Evolutionary conservation across 2,113 vertebrate genomes (phyloP).

Genomic region (Porphyrio hochstetteri): DNA sequence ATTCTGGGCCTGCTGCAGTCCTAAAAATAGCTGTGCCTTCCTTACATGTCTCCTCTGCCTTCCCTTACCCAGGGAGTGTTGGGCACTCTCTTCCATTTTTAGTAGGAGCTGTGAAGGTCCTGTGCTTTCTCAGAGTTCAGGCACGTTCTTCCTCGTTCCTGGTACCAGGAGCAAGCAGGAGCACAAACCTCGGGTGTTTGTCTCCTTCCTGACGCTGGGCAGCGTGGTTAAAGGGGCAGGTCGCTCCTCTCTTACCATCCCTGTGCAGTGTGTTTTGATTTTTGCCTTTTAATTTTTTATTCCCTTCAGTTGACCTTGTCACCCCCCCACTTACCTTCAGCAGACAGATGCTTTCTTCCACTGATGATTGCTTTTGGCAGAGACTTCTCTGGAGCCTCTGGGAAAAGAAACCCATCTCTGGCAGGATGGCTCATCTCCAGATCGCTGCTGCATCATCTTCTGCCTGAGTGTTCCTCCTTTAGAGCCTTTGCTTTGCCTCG

Average conservation of each 20-base stretch:
- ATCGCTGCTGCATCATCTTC: background rate
- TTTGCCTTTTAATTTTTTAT: background rate
- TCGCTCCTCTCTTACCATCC: background rate
- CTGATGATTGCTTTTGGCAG: background rate
- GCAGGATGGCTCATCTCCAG: background rate
- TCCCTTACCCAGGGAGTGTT: background rate
- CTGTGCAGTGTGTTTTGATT: background rate
- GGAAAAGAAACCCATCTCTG: background rate
- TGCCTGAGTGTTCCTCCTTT: background rate
- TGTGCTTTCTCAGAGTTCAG: background rate
- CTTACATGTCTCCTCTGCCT: background rate
- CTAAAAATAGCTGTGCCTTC: background rate
- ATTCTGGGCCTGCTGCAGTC: background rate
- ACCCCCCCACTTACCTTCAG: background rate
- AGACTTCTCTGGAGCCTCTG: background rate
- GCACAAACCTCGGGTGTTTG: fast-evolving
- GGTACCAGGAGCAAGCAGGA: background rate
- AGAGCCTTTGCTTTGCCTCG: background rate
- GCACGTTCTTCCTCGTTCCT: background rate
- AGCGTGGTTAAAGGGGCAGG: background rate
- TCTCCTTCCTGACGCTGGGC: fast-evolving
- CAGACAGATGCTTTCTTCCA: background rate
- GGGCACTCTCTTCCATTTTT: background rate
- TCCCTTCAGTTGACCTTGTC: background rate
- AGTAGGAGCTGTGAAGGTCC: background rate